phyloP scores from a whole-genome alignment of 2,113 vertebrate genomes.

The Gallinago media region DNA sequence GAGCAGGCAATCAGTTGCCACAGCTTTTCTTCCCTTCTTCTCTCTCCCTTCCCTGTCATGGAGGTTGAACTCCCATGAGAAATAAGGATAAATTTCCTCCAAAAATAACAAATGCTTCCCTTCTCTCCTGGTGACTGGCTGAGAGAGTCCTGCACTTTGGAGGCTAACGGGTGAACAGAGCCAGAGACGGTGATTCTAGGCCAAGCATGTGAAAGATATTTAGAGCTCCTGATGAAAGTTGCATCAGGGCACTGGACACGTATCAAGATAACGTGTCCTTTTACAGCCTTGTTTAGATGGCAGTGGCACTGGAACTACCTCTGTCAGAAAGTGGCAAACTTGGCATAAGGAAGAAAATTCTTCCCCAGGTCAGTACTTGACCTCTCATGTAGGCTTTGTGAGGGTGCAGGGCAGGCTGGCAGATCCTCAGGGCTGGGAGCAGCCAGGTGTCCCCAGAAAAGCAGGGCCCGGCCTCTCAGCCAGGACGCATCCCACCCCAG shows the following conservation, averaged over 20 bases:
- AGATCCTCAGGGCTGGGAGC: neutral
- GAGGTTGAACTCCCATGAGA: neutral
- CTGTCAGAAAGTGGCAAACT: neutral
- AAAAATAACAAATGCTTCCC: too few relatives aligned
- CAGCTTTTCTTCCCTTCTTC: neutral
- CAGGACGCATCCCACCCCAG: neutral
- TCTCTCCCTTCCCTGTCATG: neutral
- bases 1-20: neutral
- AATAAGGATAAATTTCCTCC: neutral
- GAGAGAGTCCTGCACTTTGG: fast-evolving
- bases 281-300: neutral
- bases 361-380: neutral
- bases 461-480: neutral
- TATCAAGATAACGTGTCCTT: neutral
- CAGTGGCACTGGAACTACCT: too few relatives aligned
- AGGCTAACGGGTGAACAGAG: neutral
- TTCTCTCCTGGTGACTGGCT: fast-evolving
- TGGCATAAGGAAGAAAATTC: fast-evolving
- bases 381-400: neutral
- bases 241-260: fast-evolving
- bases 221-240: neutral
- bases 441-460: fast-evolving
- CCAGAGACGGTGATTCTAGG: neutral
- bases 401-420: neutral
- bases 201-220: neutral